phyloP scores from a whole-genome alignment of 2,113 vertebrate genomes.

The Oostethus manadensis region DNA sequence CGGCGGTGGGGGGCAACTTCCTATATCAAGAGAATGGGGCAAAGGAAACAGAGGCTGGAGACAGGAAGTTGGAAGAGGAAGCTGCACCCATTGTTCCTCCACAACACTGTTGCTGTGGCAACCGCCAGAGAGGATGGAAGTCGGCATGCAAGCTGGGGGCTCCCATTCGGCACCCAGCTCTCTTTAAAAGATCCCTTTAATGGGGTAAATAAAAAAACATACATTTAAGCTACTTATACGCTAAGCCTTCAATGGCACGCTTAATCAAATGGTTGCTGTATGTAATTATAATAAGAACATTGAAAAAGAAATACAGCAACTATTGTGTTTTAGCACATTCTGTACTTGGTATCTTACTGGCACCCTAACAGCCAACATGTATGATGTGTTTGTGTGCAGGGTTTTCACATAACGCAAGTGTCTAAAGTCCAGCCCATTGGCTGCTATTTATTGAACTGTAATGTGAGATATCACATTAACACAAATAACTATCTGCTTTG shows the following conservation, averaged over 20 bases:
- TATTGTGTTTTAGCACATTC: background rate
- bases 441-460: too few species aligned
- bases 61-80: constrained; percentile 80
- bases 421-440: too few species aligned
- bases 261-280: background rate
- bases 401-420: too few species aligned
- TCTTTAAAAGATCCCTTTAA: constrained; percentile 29
- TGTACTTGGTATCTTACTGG: too few species aligned
- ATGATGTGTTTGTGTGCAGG: too few species aligned
- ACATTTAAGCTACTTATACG: background rate
- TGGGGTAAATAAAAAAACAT: background rate
- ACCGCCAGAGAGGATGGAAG: constrained; percentile 61
- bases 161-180: constrained; percentile 23
- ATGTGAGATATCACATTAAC: too few species aligned
- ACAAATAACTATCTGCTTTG: too few species aligned
- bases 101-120: constrained; percentile 72
- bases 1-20: constrained; percentile 58
- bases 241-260: background rate
- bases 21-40: constrained; percentile 75
- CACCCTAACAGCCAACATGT: too few species aligned
- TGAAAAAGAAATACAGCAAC: background rate
- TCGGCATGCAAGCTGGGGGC: constrained; percentile 27
- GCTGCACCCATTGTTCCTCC: constrained; percentile 78
- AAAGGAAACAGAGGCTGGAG: constrained; percentile 78
- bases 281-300: background rate